Evolutionary conservation across 2,797 vertebrate species (phyloP).

Genomic region (Hydrocynus forskahlii): DNA sequence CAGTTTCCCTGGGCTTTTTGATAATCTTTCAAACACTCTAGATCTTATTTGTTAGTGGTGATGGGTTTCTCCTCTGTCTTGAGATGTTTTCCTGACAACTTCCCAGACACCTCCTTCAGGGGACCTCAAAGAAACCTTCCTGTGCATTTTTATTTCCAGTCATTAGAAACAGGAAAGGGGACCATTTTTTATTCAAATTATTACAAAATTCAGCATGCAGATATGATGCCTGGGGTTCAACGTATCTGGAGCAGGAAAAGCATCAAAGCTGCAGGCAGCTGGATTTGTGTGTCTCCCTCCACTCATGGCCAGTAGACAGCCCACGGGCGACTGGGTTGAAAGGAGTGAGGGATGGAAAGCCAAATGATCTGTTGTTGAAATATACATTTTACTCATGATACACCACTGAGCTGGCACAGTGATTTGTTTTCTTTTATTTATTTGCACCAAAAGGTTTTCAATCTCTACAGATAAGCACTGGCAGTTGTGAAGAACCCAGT

Average conservation of each 20-base stretch:
- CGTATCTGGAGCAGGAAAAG: neutral
- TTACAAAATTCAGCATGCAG: no score
- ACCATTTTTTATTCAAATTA: no score
- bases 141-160: neutral
- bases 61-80: neutral
- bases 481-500: no score
- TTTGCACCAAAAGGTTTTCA: no score
- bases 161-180: no score
- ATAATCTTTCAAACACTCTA: neutral
- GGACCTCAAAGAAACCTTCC: neutral
- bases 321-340: neutral
- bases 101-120: neutral
- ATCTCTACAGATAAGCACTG: no score
- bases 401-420: neutral
- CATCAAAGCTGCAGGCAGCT: neutral
- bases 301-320: neutral
- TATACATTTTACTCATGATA: neutral
- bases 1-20: neutral
- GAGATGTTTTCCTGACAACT: neutral
- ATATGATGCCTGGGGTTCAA: neutral
- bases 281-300: no score
- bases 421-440: no score
- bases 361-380: neutral
- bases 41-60: neutral
- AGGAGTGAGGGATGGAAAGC: neutral